phyloP scores from a whole-genome alignment of 1,140 invertebrate species.

The Lethocerus indicus region DNA sequence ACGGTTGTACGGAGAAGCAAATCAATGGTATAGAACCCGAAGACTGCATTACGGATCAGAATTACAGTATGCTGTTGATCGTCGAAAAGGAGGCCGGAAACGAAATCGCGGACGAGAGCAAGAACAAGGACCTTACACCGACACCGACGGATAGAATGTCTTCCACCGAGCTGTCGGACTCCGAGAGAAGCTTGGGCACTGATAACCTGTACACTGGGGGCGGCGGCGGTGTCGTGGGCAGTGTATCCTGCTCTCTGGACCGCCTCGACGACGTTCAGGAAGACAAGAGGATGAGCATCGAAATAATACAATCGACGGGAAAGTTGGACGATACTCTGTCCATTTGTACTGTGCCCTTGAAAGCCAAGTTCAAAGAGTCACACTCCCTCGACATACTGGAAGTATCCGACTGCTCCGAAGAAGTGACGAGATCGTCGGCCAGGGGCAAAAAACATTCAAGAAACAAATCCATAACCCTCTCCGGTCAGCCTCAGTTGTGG shows the following conservation, averaged over 20 bases:
- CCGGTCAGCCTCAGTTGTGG: conserved; percentile 15
- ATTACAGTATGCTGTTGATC: no score
- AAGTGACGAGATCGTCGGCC: background rate
- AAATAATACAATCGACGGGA: conserved; percentile 13
- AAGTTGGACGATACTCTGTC: conserved; percentile 14
- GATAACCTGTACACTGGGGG: conserved; percentile 4
- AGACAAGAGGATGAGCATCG: conserved; percentile 13
- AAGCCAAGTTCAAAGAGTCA: conserved; percentile 16
- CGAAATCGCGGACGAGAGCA: no score
- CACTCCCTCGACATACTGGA: conserved; percentile 18
- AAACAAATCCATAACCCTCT: conserved; percentile 16
- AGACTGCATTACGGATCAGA: no score
- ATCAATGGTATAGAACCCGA: no score
- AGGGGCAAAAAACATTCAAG: conserved; percentile 15
- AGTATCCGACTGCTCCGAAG: conserved; percentile 3
- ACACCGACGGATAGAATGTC: no score
- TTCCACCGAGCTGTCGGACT: no score
- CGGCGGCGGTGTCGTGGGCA: no score
- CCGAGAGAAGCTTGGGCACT: conserved; percentile 8
- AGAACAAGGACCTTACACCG: no score
- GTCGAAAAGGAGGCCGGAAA: no score
- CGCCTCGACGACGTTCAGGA: conserved; percentile 9
- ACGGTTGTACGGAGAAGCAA: no score
- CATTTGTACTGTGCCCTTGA: conserved; percentile 14
- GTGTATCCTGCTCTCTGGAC: conserved; percentile 10